Conservation (phyloP, 2,113 vertebrate species). For the Andinoacara biseriatus region DNA sequence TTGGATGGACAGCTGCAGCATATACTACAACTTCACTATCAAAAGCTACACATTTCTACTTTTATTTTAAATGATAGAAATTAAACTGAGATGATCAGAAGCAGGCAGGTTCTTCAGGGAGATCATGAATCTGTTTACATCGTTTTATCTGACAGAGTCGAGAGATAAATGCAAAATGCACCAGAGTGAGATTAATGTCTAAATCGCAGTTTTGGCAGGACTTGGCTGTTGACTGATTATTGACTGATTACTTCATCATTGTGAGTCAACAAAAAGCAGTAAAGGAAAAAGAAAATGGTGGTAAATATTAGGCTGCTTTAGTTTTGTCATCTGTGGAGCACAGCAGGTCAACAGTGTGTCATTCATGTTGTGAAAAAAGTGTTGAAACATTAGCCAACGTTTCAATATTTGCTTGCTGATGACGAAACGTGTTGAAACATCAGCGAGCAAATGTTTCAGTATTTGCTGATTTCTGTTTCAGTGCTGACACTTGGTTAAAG, state of each 20-base stretch:
- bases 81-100: too few relatives aligned
- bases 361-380: not conserved
- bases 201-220: not conserved
- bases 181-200: not conserved
- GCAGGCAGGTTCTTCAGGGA: not conserved
- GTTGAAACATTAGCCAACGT: not conserved
- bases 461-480: not conserved
- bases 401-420: too few relatives aligned
- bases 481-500: fast-evolving
- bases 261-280: not conserved
- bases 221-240: not conserved
- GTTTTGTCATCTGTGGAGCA: not conserved
- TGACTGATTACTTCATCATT: too few relatives aligned
- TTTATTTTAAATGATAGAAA: not conserved
- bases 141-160: too few relatives aligned
- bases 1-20: not conserved
- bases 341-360: not conserved
- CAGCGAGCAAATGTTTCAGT: too few relatives aligned
- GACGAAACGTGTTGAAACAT: too few relatives aligned
- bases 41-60: not conserved
- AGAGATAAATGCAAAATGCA: too few relatives aligned
- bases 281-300: fast-evolving
- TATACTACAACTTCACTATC: not conserved
- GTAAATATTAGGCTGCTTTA: too few relatives aligned
- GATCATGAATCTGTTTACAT: not conserved